Percentiles rank a stretch among this genome's conserved stretches.
Evolutionary conservation across 2,888 invertebrate species (phyloP).

Genomic region (Isoperla grammatica): DNA sequence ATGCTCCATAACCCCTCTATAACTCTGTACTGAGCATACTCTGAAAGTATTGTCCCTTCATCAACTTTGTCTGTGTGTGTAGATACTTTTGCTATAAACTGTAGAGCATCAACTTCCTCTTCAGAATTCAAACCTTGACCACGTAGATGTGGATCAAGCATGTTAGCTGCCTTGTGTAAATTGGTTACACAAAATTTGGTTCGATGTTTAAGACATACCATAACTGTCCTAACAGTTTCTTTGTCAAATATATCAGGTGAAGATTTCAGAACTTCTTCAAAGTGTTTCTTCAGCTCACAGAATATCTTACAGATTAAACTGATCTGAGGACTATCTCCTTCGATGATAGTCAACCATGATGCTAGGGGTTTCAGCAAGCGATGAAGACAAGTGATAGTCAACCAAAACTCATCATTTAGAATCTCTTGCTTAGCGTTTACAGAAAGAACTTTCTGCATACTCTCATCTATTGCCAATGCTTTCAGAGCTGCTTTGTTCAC

Average conservation of each 20-base stretch:
- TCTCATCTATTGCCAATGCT: constrained; percentile 30
- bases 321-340: constrained; percentile 32
- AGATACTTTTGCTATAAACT: too few relatives aligned
- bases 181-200: constrained; percentile 28
- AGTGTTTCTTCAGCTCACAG: constrained; percentile 32
- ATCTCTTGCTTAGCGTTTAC: constrained; percentile 10
- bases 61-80: not conserved
- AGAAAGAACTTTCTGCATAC: constrained; percentile 13
- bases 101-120: constrained; percentile 12
- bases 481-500: constrained; percentile 33
- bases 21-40: not conserved
- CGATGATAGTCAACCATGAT: constrained; percentile 31
- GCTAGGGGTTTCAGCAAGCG: constrained; percentile 30
- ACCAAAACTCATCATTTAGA: constrained; percentile 31
- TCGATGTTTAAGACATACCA: constrained; percentile 30
- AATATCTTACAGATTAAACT: constrained; percentile 31
- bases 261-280: constrained; percentile 29
- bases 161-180: constrained; percentile 35
- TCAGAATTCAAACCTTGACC: constrained; percentile 28
- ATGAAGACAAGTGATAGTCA: constrained; percentile 25
- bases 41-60: not conserved
- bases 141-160: constrained; percentile 33
- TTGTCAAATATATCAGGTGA: not conserved
- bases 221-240: constrained; percentile 11
- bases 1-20: constrained; percentile 3